These are phyloP conservation scores for Aleiodes testaceus DNA, from an alignment of 2,888 invertebrate species.

Conservation along the genomic window DNA sequence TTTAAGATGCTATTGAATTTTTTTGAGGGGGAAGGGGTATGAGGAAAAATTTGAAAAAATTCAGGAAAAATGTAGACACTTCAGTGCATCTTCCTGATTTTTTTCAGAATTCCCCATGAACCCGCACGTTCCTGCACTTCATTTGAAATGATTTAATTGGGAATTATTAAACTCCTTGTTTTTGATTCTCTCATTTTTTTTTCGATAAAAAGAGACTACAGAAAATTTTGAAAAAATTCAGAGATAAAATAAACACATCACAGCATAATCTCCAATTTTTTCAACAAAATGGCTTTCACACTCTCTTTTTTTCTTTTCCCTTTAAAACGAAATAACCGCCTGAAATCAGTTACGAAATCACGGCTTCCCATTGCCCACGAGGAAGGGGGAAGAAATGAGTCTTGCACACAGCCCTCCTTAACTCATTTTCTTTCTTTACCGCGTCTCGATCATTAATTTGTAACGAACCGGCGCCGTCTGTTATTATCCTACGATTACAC, in stretches of 20 bases:
- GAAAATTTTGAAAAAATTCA: not conserved
- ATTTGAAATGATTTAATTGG: too few species aligned
- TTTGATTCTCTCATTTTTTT: too few species aligned
- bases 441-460: conserved; percentile 66
- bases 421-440: conserved; percentile 36
- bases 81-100: too few species aligned
- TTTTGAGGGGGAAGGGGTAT: too few species aligned
- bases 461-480: conserved; percentile 66
- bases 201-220: not conserved
- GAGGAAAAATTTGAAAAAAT: too few species aligned
- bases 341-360: conserved; percentile 61
- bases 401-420: conserved; percentile 46
- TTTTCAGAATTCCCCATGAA: too few species aligned
- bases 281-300: conserved; percentile 29
- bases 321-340: conserved; percentile 42
- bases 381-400: conserved; percentile 22
- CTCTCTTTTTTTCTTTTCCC: not conserved
- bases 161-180: too few species aligned
- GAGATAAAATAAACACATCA: not conserved
- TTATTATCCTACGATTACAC: conserved; percentile 64
- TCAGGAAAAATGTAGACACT: too few species aligned
- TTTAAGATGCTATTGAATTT: too few species aligned
- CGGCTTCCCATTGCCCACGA: conserved; percentile 56
- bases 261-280: not conserved
- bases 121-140: too few species aligned